Conservation (phyloP, 2,888 invertebrate species). For the Silvanus unidentatus region DNA sequence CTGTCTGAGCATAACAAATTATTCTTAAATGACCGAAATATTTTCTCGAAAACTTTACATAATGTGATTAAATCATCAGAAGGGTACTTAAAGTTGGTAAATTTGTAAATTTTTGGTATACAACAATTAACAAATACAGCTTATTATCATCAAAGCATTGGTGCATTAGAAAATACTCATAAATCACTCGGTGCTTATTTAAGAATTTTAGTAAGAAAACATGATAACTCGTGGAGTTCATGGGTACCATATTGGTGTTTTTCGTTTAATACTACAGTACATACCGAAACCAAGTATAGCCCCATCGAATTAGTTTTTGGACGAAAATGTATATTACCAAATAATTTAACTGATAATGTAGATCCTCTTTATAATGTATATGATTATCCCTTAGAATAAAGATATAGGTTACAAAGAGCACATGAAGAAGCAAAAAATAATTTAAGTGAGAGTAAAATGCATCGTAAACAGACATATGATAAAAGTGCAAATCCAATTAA, state of each 20-base stretch:
- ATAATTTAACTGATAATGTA: slow-evolving; percentile 10
- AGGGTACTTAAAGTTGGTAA: too few relatives aligned
- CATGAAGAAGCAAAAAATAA: slow-evolving; percentile 12
- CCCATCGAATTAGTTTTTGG: slow-evolving; percentile 22
- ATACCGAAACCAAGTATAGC: slow-evolving; percentile 21
- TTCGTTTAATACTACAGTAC: slow-evolving; percentile 21
- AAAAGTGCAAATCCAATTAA: neutral
- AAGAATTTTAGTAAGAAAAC: slow-evolving; percentile 10
- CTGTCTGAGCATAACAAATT: too few relatives aligned
- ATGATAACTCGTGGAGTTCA: slow-evolving; percentile 15
- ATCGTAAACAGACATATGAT: slow-evolving; percentile 5
- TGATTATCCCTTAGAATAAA: slow-evolving; percentile 17
- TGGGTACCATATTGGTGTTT: slow-evolving; percentile 24
- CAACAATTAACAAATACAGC: too few relatives aligned
- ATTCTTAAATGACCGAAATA: too few relatives aligned
- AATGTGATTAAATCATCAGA: too few relatives aligned
- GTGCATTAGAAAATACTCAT: slow-evolving; percentile 18
- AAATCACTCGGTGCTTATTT: slow-evolving; percentile 18
- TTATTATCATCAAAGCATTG: slow-evolving; percentile 16
- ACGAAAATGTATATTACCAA: slow-evolving; percentile 14
- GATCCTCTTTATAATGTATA: slow-evolving; percentile 19
- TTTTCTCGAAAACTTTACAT: too few relatives aligned
- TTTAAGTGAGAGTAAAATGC: slow-evolving; percentile 7
- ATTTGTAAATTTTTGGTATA: too few relatives aligned
- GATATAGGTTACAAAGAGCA: slow-evolving; percentile 19